Evolutionary conservation across 2,113 vertebrate species (phyloP).

Genomic region (Oceanites oceanicus): DNA sequence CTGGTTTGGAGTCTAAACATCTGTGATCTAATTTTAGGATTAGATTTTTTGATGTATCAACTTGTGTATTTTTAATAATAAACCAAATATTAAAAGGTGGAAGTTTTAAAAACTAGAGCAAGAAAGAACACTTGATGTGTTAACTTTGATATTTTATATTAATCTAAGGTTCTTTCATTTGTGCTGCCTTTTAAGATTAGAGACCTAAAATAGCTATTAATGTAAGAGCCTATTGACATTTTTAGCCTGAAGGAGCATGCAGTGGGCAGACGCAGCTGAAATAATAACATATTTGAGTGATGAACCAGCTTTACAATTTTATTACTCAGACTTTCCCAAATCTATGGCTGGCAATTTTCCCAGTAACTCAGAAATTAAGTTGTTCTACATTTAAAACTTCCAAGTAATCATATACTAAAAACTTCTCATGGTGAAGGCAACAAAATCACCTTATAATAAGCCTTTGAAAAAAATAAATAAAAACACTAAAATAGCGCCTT

Average conservation of each 20-base stretch:
- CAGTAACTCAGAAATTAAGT: conserved; percentile 15
- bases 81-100: not conserved
- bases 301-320: conserved; percentile 8
- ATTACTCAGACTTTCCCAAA: conserved; percentile 42
- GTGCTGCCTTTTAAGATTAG: not conserved
- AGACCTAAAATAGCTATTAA: not conserved
- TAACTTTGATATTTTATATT: not conserved
- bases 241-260: conserved; percentile 28
- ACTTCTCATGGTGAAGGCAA: not conserved
- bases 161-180: not conserved
- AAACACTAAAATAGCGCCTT: not conserved
- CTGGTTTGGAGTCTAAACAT: not conserved
- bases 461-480: not conserved
- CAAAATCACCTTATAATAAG: not conserved
- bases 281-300: conserved; percentile 7
- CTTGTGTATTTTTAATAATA: not conserved
- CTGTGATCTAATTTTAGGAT: not conserved
- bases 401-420: not conserved
- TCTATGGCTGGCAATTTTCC: not conserved
- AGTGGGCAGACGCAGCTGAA: conserved; percentile 20
- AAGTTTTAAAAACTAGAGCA: not conserved
- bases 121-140: not conserved
- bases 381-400: not conserved
- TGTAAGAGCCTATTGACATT: conserved; percentile 6
- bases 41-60: not conserved